Base-by-base conservation (phyloP, 1,140 invertebrate species). In the Drosophila aff. region DNA sequence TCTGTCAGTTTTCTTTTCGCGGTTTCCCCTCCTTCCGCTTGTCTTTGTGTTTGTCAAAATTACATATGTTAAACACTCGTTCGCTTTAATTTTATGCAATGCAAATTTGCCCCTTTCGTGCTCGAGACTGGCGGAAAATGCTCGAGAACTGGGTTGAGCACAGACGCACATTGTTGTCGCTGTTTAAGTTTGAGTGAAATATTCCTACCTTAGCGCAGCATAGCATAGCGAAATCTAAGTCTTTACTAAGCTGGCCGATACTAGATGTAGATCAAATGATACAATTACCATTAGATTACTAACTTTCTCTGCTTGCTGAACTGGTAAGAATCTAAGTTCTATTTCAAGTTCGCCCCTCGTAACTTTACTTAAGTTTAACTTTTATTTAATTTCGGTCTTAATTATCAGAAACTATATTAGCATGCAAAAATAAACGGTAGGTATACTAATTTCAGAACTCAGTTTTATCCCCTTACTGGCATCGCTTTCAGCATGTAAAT, bases 31-130 rank as follows among this genome's bases (percentile, higher is more conserved):
- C 50, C 18, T 36, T 72, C 40, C 71, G 46, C 38, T 46, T 10
- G 49, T 50, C 52, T 71, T 50, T 61, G 65, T 83, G 81, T 78
- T 81, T 84, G 64, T 74, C 73, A 78, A 71, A 84, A 84, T 84
- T 81, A 90, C 84, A 89, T 81, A 84, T 89, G 84, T 84, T 89
- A 81, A 89, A 79, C 81, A 84, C 71, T 82, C 64, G 36, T 52
- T 84, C 50, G 64, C 67, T 62, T 74, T 80, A 81, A 89, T 89
- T 83, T 64, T 81, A 87, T 84, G 76, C 72, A 52, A 53, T 53
- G 57, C 71, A 74, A 74, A 74, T 66, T 69, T 65, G 52, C 49
- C 44, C 18, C 36, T 28, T 74, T 53, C 63, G 60, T 78, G 72
- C 38, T 23, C 43, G 49, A 68, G 78, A 43, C 59, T 52, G 41